Percentiles rank a stretch among this genome's conserved stretches.
These are phyloP conservation scores for Dolichotis patagonum DNA, from an alignment of 2,113 vertebrate species.

Conservation along the genomic window DNA sequence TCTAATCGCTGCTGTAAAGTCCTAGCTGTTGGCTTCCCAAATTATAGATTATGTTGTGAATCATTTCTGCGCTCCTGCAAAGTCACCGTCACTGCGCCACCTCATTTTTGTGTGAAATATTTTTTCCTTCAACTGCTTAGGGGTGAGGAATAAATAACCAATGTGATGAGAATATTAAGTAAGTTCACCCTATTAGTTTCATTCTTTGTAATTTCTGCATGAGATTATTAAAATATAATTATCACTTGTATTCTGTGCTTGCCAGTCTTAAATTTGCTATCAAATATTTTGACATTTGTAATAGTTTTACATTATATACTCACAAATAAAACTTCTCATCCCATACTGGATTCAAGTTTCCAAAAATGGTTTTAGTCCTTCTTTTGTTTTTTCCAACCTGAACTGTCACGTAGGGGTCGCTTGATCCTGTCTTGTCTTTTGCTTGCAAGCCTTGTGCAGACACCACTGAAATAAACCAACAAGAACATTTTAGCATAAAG, in stretches of 20 bases:
- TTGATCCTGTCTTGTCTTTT: slow-evolving; percentile 99
- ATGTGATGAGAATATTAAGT: neutral
- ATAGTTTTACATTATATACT: slow-evolving; percentile 80
- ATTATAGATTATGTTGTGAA: neutral
- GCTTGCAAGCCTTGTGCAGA: slow-evolving; percentile 98
- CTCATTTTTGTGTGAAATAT: neutral
- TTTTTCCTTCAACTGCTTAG: slow-evolving; percentile 19
- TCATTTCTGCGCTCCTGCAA: neutral
- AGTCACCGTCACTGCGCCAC: neutral
- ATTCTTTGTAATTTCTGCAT: neutral
- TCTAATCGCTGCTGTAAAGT: neutral
- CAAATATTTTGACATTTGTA: neutral
- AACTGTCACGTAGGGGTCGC: slow-evolving; percentile 98
- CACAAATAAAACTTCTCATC: slow-evolving; percentile 99
- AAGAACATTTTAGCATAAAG: neutral
- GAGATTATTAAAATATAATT: neutral
- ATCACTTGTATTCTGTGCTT: neutral
- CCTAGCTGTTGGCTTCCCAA: neutral
- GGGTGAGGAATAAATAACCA: neutral
- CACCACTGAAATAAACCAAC: slow-evolving; percentile 89
- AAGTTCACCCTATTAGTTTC: neutral
- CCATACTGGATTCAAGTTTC: slow-evolving; percentile 98
- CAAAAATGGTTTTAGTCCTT: slow-evolving; percentile 98
- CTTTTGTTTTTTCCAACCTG: slow-evolving; percentile 98
- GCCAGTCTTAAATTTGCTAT: neutral